A percentile compares a stretch with the other conserved stretches of the same genome.
These are phyloP conservation scores for Tetramorium bicarinatum DNA, from an alignment of 2,888 invertebrate genomes.

Conservation along the genomic window DNA sequence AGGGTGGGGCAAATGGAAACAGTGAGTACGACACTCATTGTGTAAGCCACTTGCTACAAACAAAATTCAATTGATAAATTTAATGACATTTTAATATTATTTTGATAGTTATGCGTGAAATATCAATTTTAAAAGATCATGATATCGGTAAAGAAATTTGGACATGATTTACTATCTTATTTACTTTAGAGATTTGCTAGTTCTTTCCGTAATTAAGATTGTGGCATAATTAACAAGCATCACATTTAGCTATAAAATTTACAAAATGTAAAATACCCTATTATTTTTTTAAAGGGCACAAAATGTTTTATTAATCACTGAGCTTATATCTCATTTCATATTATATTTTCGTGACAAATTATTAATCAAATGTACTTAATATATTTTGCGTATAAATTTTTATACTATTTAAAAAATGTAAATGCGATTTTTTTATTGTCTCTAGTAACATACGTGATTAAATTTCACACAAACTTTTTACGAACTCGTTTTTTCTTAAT, in stretches of 20 bases:
- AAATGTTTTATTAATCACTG: background rate
- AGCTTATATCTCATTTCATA: background rate
- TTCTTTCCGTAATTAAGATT: background rate
- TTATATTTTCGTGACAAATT: background rate
- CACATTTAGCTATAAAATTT: background rate
- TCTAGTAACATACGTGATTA: background rate
- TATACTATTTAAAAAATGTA: background rate
- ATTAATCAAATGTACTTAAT: background rate
- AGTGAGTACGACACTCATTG: background rate
- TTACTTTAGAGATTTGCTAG: background rate
- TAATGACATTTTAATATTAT: slow-evolving; percentile 36
- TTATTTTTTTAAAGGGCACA: background rate
- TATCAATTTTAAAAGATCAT: background rate
- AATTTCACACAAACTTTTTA: background rate
- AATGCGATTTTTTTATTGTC: background rate
- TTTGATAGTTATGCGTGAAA: background rate
- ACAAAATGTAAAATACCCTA: background rate
- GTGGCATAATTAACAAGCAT: background rate
- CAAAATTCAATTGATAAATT: slow-evolving; percentile 47
- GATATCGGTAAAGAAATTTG: background rate
- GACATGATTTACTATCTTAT: background rate
- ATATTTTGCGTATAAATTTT: slow-evolving; percentile 6
- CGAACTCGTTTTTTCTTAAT: background rate
- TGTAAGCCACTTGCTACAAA: background rate
- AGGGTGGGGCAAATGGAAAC: background rate